phyloP scores from a whole-genome alignment of 2,888 invertebrate genomes.

The Mimumesa dahlbomi region DNA sequence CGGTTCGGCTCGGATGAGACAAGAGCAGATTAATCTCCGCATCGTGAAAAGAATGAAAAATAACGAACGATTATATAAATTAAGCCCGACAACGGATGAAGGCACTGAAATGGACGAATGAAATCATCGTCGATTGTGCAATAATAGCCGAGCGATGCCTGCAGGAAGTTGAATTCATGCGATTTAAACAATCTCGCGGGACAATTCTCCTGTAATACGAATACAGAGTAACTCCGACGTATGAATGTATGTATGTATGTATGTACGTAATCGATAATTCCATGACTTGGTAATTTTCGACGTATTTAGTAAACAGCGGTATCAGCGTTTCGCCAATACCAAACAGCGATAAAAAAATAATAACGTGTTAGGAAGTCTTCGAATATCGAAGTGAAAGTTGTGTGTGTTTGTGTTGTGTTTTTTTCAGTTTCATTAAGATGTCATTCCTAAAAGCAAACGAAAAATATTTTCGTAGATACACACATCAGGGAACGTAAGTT shows the following conservation, averaged over 20 bases:
- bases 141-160: constrained; percentile 39
- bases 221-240: constrained; percentile 26
- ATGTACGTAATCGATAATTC: constrained; percentile 15
- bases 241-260: constrained; percentile 14
- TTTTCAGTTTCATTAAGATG: no score
- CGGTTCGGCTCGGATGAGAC: constrained; percentile 6
- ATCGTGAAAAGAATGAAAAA: constrained; percentile 46
- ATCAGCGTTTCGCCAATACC: not conserved
- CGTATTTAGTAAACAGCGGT: constrained; percentile 14
- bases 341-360: not conserved
- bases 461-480: no score
- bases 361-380: not conserved
- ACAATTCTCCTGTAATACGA: constrained; percentile 39
- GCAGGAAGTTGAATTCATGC: constrained; percentile 46
- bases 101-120: constrained; percentile 42
- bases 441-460: no score
- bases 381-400: no score
- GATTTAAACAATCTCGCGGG: constrained; percentile 40
- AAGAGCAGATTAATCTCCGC: constrained; percentile 45
- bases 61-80: constrained; percentile 65
- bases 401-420: not conserved
- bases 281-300: constrained; percentile 8
- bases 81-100: constrained; percentile 42
- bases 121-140: constrained; percentile 49
- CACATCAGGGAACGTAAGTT: no score